Conservation (phyloP, 2,888 invertebrate species). For the Meghimatium bilineatum region DNA sequence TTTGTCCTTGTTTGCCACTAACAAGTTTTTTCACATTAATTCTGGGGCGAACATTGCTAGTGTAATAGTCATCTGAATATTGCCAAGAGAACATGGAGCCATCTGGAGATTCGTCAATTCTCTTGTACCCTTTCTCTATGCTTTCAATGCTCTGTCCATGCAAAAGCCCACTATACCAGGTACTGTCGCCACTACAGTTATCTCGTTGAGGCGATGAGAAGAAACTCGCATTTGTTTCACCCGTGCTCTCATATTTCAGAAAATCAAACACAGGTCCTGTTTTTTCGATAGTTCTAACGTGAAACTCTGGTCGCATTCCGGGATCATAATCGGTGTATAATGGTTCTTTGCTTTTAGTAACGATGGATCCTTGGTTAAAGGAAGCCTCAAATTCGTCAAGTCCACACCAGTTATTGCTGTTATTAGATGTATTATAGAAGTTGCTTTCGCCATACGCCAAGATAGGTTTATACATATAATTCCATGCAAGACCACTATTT, state of each 20-base stretch:
- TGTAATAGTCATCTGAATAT: slow-evolving; percentile 31
- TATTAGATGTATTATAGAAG: slow-evolving; percentile 25
- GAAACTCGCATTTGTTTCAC: neutral
- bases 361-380: neutral
- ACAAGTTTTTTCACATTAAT: slow-evolving; percentile 18
- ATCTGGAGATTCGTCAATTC: neutral
- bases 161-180: slow-evolving; percentile 27
- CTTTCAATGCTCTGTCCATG: neutral
- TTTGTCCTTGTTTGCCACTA: neutral
- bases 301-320: slow-evolving; percentile 12
- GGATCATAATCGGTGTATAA: slow-evolving; percentile 36
- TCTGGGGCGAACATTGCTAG: slow-evolving; percentile 27
- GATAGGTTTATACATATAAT: neutral
- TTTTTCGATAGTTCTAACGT: slow-evolving; percentile 13
- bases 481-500: neutral
- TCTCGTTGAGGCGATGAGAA: neutral
- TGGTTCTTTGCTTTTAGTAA: slow-evolving; percentile 30
- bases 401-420: slow-evolving; percentile 29
- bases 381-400: neutral
- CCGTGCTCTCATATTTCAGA: slow-evolving; percentile 17
- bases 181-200: neutral
- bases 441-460: neutral
- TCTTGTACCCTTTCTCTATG: neutral
- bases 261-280: slow-evolving; percentile 13
- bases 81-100: neutral